Percentiles rank a stretch among this genome's conserved stretches.
phyloP scores from a whole-genome alignment of 2,113 vertebrate species.

The Todiramphus chloris region DNA sequence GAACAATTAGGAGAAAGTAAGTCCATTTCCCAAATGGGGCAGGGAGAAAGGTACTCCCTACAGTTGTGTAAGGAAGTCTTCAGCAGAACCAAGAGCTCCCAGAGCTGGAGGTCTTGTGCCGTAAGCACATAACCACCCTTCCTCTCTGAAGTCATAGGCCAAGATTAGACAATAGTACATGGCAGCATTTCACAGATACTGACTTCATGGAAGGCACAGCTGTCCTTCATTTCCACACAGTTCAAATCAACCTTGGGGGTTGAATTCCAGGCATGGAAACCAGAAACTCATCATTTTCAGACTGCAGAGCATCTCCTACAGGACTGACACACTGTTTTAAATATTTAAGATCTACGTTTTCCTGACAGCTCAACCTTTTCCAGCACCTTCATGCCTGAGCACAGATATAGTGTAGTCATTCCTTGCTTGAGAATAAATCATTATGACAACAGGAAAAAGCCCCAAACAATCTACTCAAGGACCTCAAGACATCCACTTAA shows the following conservation, averaged over 20 bases:
- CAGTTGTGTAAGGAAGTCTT: background rate
- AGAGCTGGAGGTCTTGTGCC: background rate
- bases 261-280: background rate
- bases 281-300: background rate
- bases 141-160: background rate
- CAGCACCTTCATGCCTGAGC: background rate
- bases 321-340: background rate
- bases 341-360: background rate
- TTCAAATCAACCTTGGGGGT: background rate
- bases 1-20: background rate
- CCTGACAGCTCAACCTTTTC: background rate
- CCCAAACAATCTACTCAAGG: background rate
- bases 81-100: background rate
- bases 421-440: background rate
- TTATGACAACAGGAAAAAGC: background rate
- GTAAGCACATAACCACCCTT: background rate
- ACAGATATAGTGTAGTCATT: background rate
- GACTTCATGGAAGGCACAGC: background rate
- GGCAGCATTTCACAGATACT: background rate
- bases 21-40: accelerated
- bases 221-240: background rate
- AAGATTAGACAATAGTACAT: background rate
- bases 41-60: background rate
- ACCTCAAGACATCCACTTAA: background rate
- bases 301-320: background rate